Percentiles rank a stretch among this genome's conserved stretches.
phyloP scores from a whole-genome alignment of 2,113 vertebrate genomes.

The Forbesichthys agassizii region DNA sequence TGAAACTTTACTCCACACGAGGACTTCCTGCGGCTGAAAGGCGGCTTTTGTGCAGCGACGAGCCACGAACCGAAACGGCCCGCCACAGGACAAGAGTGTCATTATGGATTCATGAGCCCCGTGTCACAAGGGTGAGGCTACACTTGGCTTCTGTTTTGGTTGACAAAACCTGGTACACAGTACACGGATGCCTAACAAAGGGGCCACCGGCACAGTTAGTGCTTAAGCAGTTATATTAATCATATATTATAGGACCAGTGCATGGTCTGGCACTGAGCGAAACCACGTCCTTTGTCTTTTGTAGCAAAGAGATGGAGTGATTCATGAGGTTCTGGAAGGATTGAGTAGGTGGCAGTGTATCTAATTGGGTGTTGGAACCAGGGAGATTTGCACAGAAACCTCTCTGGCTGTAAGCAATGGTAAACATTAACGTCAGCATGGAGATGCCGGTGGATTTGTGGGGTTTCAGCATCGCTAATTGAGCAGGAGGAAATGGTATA shows the following conservation, averaged over 20 bases:
- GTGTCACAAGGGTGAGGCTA: not conserved
- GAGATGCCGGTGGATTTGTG: conserved; percentile 23
- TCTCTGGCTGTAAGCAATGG: conserved; percentile 1
- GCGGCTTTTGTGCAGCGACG: not conserved
- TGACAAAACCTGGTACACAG: not conserved
- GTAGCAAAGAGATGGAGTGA: not conserved
- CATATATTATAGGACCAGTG: conserved; percentile 8
- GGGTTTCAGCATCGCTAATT: conserved; percentile 30
- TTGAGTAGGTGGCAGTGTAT: not conserved
- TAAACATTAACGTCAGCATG: conserved; percentile 6
- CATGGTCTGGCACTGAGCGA: not conserved
- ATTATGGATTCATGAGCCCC: conserved; percentile 1
- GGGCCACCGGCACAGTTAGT: conserved; percentile 2
- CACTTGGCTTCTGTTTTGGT: not conserved
- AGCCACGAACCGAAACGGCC: conserved; percentile 11
- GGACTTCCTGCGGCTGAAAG: conserved; percentile 22
- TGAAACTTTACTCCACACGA: conserved; percentile 24
- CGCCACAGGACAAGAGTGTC: not conserved
- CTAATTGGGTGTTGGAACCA: conserved; percentile 8
- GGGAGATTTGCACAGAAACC: conserved; percentile 16
- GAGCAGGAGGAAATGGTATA: not conserved
- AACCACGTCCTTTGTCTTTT: not conserved
- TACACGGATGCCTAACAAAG: not conserved
- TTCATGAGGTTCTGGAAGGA: not conserved
- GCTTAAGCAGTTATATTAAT: not conserved